A percentile compares a stretch with the other conserved stretches of the same genome.
Conservation (phyloP, 1,140 invertebrate species). For the Dermatophagoides farinae region DNA sequence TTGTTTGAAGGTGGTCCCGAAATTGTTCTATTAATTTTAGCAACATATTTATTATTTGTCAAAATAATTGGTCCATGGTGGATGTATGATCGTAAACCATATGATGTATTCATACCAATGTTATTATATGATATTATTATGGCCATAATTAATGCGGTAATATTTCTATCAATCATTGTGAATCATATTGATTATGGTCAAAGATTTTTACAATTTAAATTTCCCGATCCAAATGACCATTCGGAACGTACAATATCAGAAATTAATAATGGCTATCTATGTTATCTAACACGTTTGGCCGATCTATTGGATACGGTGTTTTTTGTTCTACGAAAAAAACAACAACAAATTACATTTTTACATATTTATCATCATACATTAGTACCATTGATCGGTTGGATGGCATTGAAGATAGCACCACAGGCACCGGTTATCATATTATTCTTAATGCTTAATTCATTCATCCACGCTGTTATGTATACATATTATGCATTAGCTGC, state of each 20-base stretch:
- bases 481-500: constrained; percentile 9
- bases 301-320: constrained; percentile 14
- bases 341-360: constrained; percentile 45
- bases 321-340: constrained; percentile 40
- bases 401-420: constrained; percentile 7
- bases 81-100: constrained; percentile 56
- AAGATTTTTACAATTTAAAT: constrained; percentile 2
- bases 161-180: background rate
- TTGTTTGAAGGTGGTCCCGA: background rate
- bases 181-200: background rate
- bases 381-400: constrained; percentile 24
- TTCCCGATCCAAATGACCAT: background rate
- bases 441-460: background rate
- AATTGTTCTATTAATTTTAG: background rate
- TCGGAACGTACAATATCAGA: background rate
- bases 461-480: constrained; percentile 7
- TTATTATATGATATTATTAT: constrained; percentile 66
- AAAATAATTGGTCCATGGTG: constrained; percentile 42
- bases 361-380: constrained; percentile 47
- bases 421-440: background rate
- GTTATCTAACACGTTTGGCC: background rate
- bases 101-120: constrained; percentile 49
- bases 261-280: background rate
- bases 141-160: constrained; percentile 22
- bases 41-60: constrained; percentile 14